Evolutionary conservation across 2,888 invertebrate species (phyloP), one percentile per base, ranked within the genome.

Genomic region (Agrotis clavis): DNA sequence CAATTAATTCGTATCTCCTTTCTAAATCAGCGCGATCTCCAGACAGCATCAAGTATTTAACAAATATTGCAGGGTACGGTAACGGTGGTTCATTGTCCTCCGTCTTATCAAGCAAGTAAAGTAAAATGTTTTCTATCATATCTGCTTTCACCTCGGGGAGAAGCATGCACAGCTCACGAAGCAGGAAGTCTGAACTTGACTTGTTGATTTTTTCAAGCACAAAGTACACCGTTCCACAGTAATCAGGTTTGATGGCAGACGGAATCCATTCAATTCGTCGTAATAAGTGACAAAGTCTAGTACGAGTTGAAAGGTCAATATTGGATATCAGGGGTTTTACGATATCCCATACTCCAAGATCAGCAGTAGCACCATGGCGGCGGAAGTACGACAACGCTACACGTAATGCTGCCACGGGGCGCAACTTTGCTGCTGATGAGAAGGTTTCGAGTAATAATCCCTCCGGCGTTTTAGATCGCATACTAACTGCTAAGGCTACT

Each of bases 1-100:
- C 90, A 35, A 92, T 68, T 3, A 69, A 86, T 45, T 88, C 70
- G 13, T 90, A 81, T 70, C 88, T 88, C 5, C 67, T 75, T 11
- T 83, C 83, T 67, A 89, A 88, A 41, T 83, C 80, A 5, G 86
- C 80, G 67, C 89, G 84, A 61, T 77, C 86, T 81, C 86, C 86
- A 56, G 89, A 86, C 13, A 92, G 67, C 60, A 93, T 79, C 14
- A 94, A 82, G 69, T 89, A 91, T 81, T 91, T 92, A 0, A 89
- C 88, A 47, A 91, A 82, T 54, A 94, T 79, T 48, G 90, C 86
- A 13, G 90, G 75, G 69, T 85, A 88, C 50, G 91, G 61, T 56
- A 77, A 71, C 45, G 79, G 64, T 0, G 69, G 25, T 7, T 79
- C 16, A 4, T 83, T 72, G 4, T 63, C 56, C 4, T 41, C 35